Evolutionary conservation across 2,113 vertebrate species (phyloP).

Genomic region (Rhinopithecus roxellana): DNA sequence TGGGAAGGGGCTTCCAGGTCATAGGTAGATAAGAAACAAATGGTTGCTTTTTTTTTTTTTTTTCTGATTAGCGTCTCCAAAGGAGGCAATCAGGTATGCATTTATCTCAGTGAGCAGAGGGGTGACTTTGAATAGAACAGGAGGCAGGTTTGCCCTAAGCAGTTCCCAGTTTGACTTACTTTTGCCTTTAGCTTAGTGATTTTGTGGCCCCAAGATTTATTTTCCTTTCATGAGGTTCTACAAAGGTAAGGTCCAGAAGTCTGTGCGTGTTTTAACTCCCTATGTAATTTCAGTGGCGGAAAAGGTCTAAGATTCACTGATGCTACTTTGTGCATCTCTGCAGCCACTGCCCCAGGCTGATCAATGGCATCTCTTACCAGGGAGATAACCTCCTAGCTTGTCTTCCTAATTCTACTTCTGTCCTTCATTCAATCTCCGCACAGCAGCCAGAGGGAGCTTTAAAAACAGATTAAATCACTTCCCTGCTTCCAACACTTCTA

Average conservation of each 20-base stretch:
- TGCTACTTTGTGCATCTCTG: background rate
- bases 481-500: background rate
- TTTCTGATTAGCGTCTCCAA: too few relatives aligned
- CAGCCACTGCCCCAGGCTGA: background rate
- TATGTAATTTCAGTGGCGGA: background rate
- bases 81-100: too few relatives aligned
- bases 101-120: too few relatives aligned
- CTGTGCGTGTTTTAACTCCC: background rate
- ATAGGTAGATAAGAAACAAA: too few relatives aligned
- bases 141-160: too few relatives aligned
- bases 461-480: background rate
- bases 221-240: background rate
- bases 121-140: too few relatives aligned
- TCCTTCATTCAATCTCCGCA: background rate
- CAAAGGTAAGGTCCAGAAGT: background rate
- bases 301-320: background rate
- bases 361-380: background rate
- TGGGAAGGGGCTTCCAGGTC: too few relatives aligned
- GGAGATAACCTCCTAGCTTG: background rate
- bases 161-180: too few relatives aligned
- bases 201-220: too few relatives aligned
- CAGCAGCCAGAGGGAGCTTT: background rate
- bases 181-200: too few relatives aligned
- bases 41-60: too few relatives aligned
- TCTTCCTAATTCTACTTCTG: background rate